Evolutionary conservation across 2,888 invertebrate genomes (phyloP).

Genomic region (Aphodius sticticus): DNA sequence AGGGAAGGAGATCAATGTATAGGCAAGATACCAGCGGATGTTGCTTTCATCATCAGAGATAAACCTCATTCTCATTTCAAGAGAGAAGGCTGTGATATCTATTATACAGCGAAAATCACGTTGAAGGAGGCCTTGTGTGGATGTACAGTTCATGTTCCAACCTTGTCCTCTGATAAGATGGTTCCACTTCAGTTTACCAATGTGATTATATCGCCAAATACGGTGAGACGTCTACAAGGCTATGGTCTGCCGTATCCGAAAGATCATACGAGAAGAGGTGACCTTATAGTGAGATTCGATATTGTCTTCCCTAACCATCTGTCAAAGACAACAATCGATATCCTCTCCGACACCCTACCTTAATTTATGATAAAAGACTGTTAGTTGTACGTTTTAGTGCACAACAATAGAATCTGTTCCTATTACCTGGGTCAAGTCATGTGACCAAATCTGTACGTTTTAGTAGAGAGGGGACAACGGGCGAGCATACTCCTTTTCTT

Average conservation of each 20-base stretch:
- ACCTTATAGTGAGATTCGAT: constrained; percentile 89
- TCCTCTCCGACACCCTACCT: constrained; percentile 23
- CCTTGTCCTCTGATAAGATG: constrained; percentile 77
- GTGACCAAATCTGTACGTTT: not conserved
- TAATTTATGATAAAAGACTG: constrained; percentile 9
- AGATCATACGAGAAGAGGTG: constrained; percentile 86
- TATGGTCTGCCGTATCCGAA: constrained; percentile 92
- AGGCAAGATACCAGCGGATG: constrained; percentile 91
- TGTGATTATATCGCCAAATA: constrained; percentile 86
- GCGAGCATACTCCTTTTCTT: not conserved
- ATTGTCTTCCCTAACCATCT: constrained; percentile 79
- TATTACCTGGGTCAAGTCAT: not conserved
- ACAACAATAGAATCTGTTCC: not conserved
- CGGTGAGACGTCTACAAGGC: constrained; percentile 82
- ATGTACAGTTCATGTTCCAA: constrained; percentile 82
- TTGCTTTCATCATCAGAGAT: constrained; percentile 93
- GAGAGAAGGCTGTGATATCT: constrained; percentile 90
- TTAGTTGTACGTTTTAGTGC: not conserved
- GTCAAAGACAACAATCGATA: constrained; percentile 59
- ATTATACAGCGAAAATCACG: constrained; percentile 83
- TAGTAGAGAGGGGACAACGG: not conserved
- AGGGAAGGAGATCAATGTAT: constrained; percentile 92
- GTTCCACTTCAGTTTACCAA: constrained; percentile 76
- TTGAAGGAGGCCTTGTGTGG: constrained; percentile 92
- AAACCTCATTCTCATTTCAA: constrained; percentile 88